A percentile compares a stretch with the other conserved stretches of the same genome.
Evolutionary conservation across 2,113 vertebrate genomes (phyloP).

Genomic region (Hyperoodon ampullatus): DNA sequence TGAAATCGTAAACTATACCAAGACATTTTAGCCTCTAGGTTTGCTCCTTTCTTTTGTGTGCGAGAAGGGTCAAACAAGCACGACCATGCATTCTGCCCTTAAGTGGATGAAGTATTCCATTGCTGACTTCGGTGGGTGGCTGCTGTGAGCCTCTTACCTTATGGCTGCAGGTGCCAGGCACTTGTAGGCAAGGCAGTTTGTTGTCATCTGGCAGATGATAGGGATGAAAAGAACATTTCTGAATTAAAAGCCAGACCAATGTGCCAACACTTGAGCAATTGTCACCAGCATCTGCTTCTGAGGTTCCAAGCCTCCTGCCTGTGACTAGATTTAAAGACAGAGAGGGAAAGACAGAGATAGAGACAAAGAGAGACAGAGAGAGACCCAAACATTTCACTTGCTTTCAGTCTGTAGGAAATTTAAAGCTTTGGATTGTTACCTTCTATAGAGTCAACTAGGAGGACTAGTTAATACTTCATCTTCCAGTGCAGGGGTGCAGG

Average conservation of each 20-base stretch:
- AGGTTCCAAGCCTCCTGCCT: neutral
- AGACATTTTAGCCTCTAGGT: neutral
- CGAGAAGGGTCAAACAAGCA: neutral
- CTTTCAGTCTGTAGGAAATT: neutral
- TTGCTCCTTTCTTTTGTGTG: neutral
- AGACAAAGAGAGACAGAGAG: neutral
- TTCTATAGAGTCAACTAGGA: neutral
- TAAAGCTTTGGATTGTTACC: no score
- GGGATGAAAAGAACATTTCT: neutral
- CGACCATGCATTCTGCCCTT: fast-evolving
- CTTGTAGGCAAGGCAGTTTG: neutral
- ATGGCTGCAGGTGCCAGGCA: neutral
- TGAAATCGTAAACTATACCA: neutral
- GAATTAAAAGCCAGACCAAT: neutral
- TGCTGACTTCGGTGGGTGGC: neutral
- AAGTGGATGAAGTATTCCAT: neutral
- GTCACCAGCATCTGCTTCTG: neutral
- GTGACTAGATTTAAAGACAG: neutral
- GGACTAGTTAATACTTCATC: no score
- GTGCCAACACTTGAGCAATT: neutral
- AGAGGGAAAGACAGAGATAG: no score
- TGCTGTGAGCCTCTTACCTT: neutral
- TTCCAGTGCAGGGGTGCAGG: no score
- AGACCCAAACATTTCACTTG: neutral
- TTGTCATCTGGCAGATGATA: neutral